These are phyloP conservation scores for Cloeon dipterum DNA, from an alignment of 2,888 invertebrate species.

Conservation along the genomic window DNA sequence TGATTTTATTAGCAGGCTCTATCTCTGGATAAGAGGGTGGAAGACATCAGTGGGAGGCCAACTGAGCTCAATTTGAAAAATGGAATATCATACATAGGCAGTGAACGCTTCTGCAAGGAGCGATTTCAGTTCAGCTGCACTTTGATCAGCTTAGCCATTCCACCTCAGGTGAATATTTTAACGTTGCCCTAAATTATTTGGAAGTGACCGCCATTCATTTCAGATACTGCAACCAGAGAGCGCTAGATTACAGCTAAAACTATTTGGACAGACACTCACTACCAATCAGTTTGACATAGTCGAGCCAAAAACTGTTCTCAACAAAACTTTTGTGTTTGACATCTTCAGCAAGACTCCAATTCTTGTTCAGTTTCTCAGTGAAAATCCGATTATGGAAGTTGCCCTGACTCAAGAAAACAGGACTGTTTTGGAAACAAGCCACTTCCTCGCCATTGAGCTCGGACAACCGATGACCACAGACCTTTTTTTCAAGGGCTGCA, in stretches of 20 bases:
- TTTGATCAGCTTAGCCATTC: too few species aligned
- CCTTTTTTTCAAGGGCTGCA: too few species aligned
- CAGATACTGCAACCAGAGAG: too few species aligned
- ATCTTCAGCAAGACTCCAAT: not conserved
- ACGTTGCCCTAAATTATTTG: not conserved
- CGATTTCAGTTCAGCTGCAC: not conserved
- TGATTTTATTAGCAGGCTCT: too few species aligned
- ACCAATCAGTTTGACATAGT: not conserved
- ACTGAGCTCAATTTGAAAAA: not conserved
- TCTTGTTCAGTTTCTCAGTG: not conserved
- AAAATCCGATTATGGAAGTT: not conserved
- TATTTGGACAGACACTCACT: not conserved
- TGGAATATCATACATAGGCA: not conserved
- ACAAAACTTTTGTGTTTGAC: not conserved
- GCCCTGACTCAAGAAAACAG: too few species aligned
- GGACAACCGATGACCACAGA: too few species aligned
- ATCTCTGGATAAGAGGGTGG: too few species aligned
- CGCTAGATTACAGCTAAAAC: not conserved
- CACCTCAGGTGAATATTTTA: not conserved
- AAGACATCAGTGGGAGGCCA: too few species aligned
- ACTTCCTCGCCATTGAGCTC: too few species aligned
- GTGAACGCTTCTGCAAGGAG: not conserved
- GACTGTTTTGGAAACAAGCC: too few species aligned
- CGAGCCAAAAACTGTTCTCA: not conserved
- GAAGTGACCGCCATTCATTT: not conserved